Evolutionary conservation across 2,888 invertebrate species (phyloP), one percentile per base, ranked within the genome.

Genomic region (Netelia melanura): DNA sequence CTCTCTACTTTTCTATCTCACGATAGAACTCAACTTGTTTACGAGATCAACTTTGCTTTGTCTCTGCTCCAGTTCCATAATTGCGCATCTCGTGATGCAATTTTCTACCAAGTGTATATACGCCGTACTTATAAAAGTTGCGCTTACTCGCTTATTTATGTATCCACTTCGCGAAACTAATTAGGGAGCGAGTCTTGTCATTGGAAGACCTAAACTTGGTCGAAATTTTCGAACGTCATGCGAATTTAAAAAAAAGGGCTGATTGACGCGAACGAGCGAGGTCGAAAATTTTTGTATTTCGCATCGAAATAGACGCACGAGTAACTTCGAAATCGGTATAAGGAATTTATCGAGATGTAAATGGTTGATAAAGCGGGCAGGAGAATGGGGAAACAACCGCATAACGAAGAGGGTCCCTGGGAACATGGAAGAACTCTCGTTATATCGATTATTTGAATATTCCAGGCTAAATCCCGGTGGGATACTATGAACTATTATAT

Each of bases 391-490:
- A 38, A 38, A 38, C 38, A 38, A 38, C 38, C 38, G n/a, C 44
- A 44, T 21, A 43, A 56, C 10, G 83, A 68, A 65, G 62, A 65
- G 72, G 58, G 61, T 23, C 25, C 44, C 52, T 52, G 64, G 17
- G 61, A 48, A 78, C 58, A 72, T 65, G 65, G 14, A 25, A 56
- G 67, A 44, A 11, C 43, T 67, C 76, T 76, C 61, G 77, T 68
- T 77, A 77, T 17, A 61, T 77, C 77, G 77, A 77, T 77, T 68
- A 77, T 68, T 76, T 76, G 76, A 76, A 79, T 70, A 70, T 74
- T 71, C 75, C 52, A 43, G 70, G 38, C 38, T 68, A 54, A 79
- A 68, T 80, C 74, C 83, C 79, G 38, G 81, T 86, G 89, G 88
- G 87, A 70, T 64, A 75, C 64, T 79, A 86, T 86, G 65, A 78